phyloP scores from a whole-genome alignment of 92 coral and sea anemone genomes.

The Epizoanthus rinbou region DNA sequence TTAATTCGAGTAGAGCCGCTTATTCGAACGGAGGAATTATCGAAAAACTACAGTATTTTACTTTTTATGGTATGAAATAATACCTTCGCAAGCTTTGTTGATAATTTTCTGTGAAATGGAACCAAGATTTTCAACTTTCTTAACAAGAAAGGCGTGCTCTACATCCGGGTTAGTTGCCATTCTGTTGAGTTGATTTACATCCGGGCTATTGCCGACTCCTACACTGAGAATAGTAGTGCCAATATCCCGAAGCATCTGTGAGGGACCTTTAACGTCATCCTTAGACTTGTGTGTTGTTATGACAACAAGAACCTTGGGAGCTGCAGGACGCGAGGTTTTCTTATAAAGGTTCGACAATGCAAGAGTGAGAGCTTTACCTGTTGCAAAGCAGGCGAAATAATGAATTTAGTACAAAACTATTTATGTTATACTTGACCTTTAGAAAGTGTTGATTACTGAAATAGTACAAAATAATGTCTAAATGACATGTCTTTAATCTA shows the following conservation, averaged over 20 bases:
- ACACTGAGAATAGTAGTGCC: slow-evolving; percentile 31
- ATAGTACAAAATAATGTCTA: too few relatives aligned
- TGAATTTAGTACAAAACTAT: too few relatives aligned
- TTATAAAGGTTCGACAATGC: slow-evolving; percentile 1
- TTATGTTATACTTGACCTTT: too few relatives aligned
- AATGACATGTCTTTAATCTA: too few relatives aligned
- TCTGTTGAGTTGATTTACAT: slow-evolving; percentile 1
- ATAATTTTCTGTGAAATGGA: slow-evolving; percentile 12
- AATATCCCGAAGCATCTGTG: slow-evolving; percentile 7
- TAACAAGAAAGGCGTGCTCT: slow-evolving; percentile 30
- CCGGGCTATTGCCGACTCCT: slow-evolving; percentile 22
- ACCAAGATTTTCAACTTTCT: slow-evolving; percentile 25
- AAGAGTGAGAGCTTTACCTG: slow-evolving; percentile 35
- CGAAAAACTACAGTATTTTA: too few relatives aligned
- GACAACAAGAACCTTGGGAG: slow-evolving; percentile 1
- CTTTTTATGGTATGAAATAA: too few relatives aligned
- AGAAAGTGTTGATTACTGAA: too few relatives aligned
- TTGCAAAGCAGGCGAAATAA: neutral
- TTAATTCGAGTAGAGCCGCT: too few relatives aligned
- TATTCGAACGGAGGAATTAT: too few relatives aligned
- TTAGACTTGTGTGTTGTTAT: slow-evolving; percentile 26
- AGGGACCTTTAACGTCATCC: slow-evolving; percentile 25
- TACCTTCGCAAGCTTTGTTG: slow-evolving; percentile 23
- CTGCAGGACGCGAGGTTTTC: slow-evolving; percentile 9
- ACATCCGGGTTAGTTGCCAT: slow-evolving; percentile 10